phyloP scores from a whole-genome alignment of 2,113 vertebrate genomes.

The Furnarius figulus region DNA sequence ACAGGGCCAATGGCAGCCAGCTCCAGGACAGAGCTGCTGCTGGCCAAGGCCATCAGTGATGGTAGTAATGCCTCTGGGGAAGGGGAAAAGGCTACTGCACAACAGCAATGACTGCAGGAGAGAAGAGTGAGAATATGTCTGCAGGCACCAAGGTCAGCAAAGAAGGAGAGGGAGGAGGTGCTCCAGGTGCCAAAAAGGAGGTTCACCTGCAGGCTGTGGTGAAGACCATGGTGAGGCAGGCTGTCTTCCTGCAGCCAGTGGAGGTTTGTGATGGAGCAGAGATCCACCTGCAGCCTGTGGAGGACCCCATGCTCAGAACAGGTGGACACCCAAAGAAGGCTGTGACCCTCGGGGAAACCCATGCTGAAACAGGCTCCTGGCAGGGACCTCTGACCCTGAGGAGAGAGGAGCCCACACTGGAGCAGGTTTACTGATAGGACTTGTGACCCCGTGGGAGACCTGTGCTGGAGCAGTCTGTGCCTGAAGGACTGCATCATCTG shows the following conservation, averaged over 20 bases:
- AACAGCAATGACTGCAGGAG: background rate
- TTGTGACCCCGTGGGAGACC: too few species aligned
- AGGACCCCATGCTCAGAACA: rapidly evolving
- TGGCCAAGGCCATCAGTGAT: background rate
- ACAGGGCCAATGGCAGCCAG: background rate
- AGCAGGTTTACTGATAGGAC: background rate
- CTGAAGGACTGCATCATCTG: background rate
- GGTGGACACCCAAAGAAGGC: background rate
- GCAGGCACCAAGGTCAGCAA: background rate
- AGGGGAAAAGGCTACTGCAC: background rate
- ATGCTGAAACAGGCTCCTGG: background rate
- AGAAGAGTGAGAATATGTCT: background rate
- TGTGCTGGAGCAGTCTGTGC: background rate
- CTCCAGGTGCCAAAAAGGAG: background rate
- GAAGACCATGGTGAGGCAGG: background rate
- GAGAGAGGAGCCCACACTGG: background rate
- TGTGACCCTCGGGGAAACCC: background rate
- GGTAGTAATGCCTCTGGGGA: background rate
- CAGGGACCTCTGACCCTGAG: background rate
- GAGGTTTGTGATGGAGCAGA: background rate
- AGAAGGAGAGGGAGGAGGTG: background rate
- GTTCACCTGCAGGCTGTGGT: background rate
- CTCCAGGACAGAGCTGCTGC: too few species aligned
- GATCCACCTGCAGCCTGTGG: background rate
- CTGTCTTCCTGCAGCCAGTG: background rate